Conservation (phyloP, 2,888 invertebrate species). For the Unio delphinus region DNA sequence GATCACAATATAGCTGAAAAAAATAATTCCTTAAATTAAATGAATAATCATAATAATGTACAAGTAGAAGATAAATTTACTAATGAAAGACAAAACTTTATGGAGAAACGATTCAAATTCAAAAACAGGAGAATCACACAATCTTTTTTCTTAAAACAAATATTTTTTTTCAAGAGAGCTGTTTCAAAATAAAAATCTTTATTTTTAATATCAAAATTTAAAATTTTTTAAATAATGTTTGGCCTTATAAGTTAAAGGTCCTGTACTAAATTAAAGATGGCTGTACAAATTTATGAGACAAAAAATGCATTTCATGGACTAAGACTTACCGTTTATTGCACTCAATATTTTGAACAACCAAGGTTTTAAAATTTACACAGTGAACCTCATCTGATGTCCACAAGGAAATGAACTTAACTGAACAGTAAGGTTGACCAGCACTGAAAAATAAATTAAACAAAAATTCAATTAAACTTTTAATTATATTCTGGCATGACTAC, state of each 20-base stretch:
- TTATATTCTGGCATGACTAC: no score
- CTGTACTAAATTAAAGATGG: neutral
- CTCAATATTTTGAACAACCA: conserved; percentile 85
- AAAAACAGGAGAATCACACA: no score
- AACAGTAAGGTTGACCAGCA: conserved; percentile 71
- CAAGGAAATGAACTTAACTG: conserved; percentile 79
- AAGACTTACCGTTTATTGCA: conserved; percentile 81
- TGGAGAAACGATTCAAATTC: no score
- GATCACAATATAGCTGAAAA: conserved; percentile 82
- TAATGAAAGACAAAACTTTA: no score
- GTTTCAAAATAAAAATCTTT: no score
- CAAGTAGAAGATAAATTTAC: no score
- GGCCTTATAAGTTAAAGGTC: no score
- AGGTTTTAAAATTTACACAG: conserved; percentile 91
- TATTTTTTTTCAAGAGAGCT: no score
- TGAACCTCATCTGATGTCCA: conserved; percentile 87
- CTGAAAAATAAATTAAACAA: conserved; percentile 36
- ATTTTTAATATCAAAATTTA: no score
- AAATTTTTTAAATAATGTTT: no score
- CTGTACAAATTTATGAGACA: neutral
- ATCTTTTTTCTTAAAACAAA: no score
- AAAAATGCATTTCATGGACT: neutral
- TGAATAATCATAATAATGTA: neutral
- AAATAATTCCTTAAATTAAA: neutral
- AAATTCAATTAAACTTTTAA: no score